A percentile compares a stretch with the other conserved stretches of the same genome.
phyloP scores from a whole-genome alignment of 2,888 invertebrate genomes.

The Epinotia demarniana region DNA sequence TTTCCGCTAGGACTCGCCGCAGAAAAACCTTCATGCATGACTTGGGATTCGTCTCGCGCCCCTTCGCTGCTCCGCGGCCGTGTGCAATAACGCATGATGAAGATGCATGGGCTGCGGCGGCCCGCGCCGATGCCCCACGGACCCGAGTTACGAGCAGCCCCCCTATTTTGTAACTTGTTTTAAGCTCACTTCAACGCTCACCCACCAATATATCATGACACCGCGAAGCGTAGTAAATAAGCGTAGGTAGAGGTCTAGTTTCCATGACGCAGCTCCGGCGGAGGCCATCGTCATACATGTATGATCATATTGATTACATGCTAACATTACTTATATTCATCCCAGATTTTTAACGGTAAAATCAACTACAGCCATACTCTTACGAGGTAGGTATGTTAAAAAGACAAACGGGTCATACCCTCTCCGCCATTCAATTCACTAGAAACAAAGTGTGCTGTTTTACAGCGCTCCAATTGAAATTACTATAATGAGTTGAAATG shows the following conservation, averaged over 20 bases:
- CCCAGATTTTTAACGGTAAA: not conserved
- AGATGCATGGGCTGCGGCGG: conserved; percentile 41
- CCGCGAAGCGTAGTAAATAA: too few relatives aligned
- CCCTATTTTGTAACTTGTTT: too few relatives aligned
- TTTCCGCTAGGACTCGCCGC: not conserved
- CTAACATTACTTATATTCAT: not conserved
- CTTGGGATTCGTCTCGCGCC: not conserved
- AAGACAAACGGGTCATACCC: too few relatives aligned
- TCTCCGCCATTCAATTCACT: too few relatives aligned
- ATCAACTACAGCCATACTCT: not conserved
- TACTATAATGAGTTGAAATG: too few relatives aligned
- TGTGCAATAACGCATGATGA: conserved; percentile 46
- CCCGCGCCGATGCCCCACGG: conserved; percentile 49
- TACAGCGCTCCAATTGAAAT: too few relatives aligned
- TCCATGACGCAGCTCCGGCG: not conserved
- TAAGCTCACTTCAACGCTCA: too few relatives aligned
- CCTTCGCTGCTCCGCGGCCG: conserved; percentile 19
- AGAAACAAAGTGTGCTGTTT: too few relatives aligned
- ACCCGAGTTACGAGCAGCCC: conserved; percentile 20
- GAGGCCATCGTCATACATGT: not conserved
- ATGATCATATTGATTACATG: not conserved
- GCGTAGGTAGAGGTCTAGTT: too few relatives aligned
- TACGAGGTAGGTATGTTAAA: too few relatives aligned
- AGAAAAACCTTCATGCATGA: not conserved
- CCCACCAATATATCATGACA: too few relatives aligned